Conservation (phyloP, 2,888 invertebrate species). For the Phasia obesa region DNA sequence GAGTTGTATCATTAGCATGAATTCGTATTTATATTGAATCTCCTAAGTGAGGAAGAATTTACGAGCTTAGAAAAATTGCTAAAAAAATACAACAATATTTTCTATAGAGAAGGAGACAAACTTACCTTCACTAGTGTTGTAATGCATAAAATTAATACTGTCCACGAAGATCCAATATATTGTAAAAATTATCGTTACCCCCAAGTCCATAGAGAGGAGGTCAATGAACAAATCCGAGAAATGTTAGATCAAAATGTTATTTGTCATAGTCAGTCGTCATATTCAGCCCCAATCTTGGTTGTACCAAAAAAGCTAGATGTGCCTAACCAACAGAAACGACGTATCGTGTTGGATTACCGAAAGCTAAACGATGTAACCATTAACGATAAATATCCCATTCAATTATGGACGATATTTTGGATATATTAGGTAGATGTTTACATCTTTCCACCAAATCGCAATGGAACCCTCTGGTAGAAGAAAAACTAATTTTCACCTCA, state of each 20-base stretch:
- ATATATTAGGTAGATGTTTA: too few species aligned
- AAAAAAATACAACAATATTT: not conserved
- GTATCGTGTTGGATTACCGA: not conserved
- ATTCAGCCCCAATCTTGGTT: too few species aligned
- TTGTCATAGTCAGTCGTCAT: too few species aligned
- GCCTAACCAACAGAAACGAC: not conserved
- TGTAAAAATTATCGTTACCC: too few species aligned
- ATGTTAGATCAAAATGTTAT: too few species aligned
- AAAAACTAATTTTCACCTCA: not conserved
- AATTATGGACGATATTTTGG: too few species aligned
- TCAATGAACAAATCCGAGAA: too few species aligned
- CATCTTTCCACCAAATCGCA: too few species aligned
- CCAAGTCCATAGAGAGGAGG: too few species aligned
- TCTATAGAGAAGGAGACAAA: not conserved
- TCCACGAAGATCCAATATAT: not conserved
- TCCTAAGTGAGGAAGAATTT: not conserved
- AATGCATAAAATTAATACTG: constrained; percentile 10
- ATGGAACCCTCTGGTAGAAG: not conserved
- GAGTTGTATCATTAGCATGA: too few species aligned
- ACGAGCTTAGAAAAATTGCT: not conserved
- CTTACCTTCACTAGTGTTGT: constrained; percentile 6
- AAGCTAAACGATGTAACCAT: too few species aligned
- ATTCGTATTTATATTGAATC: not conserved
- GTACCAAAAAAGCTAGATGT: too few species aligned
- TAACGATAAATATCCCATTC: not conserved